These are phyloP conservation scores for Acanthosepion lycidas DNA, from an alignment of 2,888 invertebrate species.

Conservation along the genomic window DNA sequence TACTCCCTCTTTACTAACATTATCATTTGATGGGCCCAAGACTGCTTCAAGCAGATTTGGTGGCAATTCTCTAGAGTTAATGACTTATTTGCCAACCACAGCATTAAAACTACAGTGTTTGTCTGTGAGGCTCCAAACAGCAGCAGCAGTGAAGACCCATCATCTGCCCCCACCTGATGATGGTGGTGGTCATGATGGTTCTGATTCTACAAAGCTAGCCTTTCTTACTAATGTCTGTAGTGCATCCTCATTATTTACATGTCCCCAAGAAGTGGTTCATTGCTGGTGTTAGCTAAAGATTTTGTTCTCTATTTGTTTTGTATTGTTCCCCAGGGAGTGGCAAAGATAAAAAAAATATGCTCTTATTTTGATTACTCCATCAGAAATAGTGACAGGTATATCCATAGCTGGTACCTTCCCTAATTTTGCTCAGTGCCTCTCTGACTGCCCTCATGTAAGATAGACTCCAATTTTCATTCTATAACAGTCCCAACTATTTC, in stretches of 20 bases:
- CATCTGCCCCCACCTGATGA: conserved; percentile 4
- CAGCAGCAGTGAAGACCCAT: neutral
- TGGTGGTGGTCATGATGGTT: neutral
- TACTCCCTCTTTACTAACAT: conserved; percentile 33
- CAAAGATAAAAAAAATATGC: conserved; percentile 6
- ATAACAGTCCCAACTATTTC: neutral
- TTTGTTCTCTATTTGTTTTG: neutral
- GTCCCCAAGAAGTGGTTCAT: conserved; percentile 22
- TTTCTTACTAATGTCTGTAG: conserved; percentile 33
- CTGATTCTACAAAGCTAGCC: neutral
- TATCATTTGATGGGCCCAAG: conserved; percentile 11
- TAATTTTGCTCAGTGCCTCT: conserved; percentile 20
- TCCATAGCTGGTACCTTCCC: conserved; percentile 33
- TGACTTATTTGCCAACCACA: conserved; percentile 33
- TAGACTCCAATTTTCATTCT: conserved; percentile 33
- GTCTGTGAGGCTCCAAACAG: conserved; percentile 33
- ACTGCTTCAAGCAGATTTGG: conserved; percentile 33
- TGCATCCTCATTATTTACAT: conserved; percentile 33
- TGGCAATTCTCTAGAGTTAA: conserved; percentile 24
- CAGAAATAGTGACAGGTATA: conserved; percentile 10
- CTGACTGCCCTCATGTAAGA: neutral
- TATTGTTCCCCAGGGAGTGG: conserved; percentile 21
- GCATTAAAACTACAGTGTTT: conserved; percentile 25
- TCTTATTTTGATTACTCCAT: conserved; percentile 33
- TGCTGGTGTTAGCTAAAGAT: conserved; percentile 9